Evolutionary conservation across 2,113 vertebrate species (phyloP), one percentile per base, ranked within the genome.

Genomic region (Lutjanus erythropterus): DNA sequence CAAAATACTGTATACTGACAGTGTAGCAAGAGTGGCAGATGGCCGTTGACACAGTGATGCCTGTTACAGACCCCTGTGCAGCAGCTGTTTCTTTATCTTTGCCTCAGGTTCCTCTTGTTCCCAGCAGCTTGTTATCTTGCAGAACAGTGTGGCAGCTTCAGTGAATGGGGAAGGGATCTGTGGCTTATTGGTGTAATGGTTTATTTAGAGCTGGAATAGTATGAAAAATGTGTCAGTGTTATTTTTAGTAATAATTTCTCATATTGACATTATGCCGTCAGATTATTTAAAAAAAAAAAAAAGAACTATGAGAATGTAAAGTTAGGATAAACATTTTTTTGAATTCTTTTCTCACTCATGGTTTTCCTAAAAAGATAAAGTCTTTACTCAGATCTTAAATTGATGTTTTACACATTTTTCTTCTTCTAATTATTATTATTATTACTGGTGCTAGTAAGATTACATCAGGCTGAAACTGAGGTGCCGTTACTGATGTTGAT

Each of bases 61-160:
- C 52, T 59, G 10, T 66, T 71, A 61, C 62, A 0, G 12, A 56
- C 42, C 37, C 29, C 46, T 61, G 49, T 52, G 12, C 70, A 85
- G 62, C 76, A 76, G 59, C 50, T 78, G 58, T 66, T 82, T 77
- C 56, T 81, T 71, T 79, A 84, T 86, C 75, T 71, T 50, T 27
- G 56, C 67, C 68, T 35, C 31, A n/a, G 62, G 60, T 81, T 75
- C 18, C 41, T 65, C 61, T 84, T 84, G 41, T 52, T 78, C 78
- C 69, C 75, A 62, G 59, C 55, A 60, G 50, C 37, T 33, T 53
- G 71, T 70, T 86, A 75, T 80, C 74, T 78, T 61, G 47, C 2
- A n/a, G 41, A 77, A 49, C 75, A 80, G 46, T 47, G 33, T 76
- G 37, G 23, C 71, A 76, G 35, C 53, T 69, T 81, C 16, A 86